Base-by-base conservation (phyloP, 2,888 invertebrate genomes). In the Napeogenes inachia region DNA sequence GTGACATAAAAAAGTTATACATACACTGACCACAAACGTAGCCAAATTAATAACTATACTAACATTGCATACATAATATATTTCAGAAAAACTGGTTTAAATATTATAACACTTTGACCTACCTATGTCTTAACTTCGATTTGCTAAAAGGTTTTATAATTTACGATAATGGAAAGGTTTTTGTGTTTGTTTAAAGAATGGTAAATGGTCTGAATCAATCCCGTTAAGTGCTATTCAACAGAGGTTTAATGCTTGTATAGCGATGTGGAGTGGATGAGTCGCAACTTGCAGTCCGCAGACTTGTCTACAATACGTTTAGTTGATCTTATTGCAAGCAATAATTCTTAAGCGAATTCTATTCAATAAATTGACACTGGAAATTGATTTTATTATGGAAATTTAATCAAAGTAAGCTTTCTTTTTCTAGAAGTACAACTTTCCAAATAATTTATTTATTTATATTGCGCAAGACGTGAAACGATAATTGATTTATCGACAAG, bases 201-300 rank as follows among this genome's bases (percentile, higher is more conserved):
- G 88, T 87, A 87, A 89, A 89, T 89, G 87, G 86, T 85, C 83
- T 85, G 87, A 88, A 89, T 89, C 89, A 90, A 89, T 89, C 85
- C 80, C 82, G 85, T 82, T 89, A 89, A 89, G 89, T 90, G 89
- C 85, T 89, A 89, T 89, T 85, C 84, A 85, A 84, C 85, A 82
- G 84, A 85, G 87, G 87, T 89, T 89, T 90, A 89, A 87, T 68
- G 87, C 82, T 85, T 83, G 84, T 83, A 80, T 75, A 80, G 80
- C 77, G 78, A 78, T 78, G 79, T 79, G 70, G 78, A 80, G 80
- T 81, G 80, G 80, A 81, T 80, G 81, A 76, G 78, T 67, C 72
- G 71, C 73, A 70, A 73, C 47, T 47, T 47, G 47, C 47, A 30
- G 68, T 63, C 67, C 66, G 69, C 70, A 69, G 64, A 61, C 65